Conservation (phyloP, 1,140 invertebrate species). For the Cyclina sinensis region DNA sequence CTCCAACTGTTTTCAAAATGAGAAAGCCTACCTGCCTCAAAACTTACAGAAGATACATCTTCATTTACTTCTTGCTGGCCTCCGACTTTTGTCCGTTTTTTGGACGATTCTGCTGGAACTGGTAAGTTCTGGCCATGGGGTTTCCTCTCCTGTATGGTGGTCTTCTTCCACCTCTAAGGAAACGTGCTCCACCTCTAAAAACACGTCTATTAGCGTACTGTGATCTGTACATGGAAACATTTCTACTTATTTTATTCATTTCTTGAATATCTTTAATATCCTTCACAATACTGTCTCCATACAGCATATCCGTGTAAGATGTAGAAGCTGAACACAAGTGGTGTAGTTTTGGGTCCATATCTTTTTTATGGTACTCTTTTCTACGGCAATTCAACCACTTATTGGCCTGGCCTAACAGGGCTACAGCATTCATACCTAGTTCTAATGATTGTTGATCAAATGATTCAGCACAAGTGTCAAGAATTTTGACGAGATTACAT, state of each 20-base stretch:
- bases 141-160: background rate
- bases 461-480: constrained; percentile 9
- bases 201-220: background rate
- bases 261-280: constrained; percentile 26
- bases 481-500: too few relatives aligned
- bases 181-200: background rate
- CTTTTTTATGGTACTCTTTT: constrained; percentile 1
- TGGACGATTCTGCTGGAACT: background rate
- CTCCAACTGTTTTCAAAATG: background rate
- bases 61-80: background rate
- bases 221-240: background rate
- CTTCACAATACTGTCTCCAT: constrained; percentile 6
- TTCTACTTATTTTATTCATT: constrained; percentile 12
- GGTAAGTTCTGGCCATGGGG: background rate
- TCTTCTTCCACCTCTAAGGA: background rate
- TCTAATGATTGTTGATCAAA: background rate
- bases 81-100: background rate
- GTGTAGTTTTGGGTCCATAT: constrained; percentile 25
- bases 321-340: background rate
- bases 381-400: constrained; percentile 28
- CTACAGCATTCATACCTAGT: constrained; percentile 14
- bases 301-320: background rate
- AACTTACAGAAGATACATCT: background rate
- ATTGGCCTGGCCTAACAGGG: constrained; percentile 19
- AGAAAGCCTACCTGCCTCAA: background rate